A percentile compares a stretch with the other conserved stretches of the same genome.
These are phyloP conservation scores for Raphicerus campestris DNA, from an alignment of 2,113 vertebrate species.

Conservation along the genomic window DNA sequence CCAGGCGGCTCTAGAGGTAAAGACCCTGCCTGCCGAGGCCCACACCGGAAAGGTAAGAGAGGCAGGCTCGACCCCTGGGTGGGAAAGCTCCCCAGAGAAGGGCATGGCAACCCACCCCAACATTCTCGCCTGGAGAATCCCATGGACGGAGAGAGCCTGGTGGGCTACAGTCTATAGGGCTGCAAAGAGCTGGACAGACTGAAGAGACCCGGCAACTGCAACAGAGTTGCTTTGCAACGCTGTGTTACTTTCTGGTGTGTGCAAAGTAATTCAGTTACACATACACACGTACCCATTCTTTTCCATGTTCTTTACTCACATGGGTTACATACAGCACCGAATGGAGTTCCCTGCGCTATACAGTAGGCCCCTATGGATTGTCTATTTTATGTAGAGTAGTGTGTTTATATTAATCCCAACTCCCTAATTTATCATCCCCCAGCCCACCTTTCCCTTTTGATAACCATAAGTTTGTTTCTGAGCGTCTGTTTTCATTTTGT, in stretches of 20 bases:
- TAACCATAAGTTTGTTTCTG: neutral
- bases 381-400: neutral
- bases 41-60: rapidly evolving
- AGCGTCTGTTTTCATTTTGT: neutral
- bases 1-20: neutral
- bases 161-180: rapidly evolving
- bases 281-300: rapidly evolving
- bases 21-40: neutral
- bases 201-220: neutral
- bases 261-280: neutral
- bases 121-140: neutral
- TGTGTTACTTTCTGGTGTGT: rapidly evolving
- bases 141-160: neutral
- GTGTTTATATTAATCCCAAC: neutral
- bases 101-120: neutral
- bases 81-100: neutral
- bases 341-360: no score
- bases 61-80: neutral
- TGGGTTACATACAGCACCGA: neutral
- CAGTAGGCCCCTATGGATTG: neutral
- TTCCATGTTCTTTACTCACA: neutral
- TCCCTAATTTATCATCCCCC: neutral
- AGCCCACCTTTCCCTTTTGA: neutral
- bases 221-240: rapidly evolving
- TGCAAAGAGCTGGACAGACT: neutral